phyloP scores from a whole-genome alignment of 2,888 invertebrate species.

The Epinotia brunnichana region DNA sequence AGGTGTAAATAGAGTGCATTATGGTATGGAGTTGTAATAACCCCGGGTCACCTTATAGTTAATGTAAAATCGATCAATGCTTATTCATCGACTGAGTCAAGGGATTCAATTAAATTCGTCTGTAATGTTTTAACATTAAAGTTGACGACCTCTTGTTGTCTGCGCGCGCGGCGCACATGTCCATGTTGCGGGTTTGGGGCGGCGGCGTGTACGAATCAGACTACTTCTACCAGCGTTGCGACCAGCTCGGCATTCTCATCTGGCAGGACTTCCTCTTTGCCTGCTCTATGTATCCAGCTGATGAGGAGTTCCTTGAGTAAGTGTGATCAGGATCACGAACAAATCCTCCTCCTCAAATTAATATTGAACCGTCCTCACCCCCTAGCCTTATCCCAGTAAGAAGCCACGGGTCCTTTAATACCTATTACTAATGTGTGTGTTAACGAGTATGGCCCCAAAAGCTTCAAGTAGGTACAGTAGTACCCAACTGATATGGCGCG shows the following conservation, averaged over 20 bases:
- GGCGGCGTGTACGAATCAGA: conserved; percentile 98
- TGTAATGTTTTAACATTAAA: conserved; percentile 46
- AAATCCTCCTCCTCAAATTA: too few species aligned
- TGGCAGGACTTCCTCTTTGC: conserved; percentile 99
- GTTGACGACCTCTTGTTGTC: conserved; percentile 87
- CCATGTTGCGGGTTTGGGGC: conserved; percentile 98
- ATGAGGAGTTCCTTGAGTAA: conserved; percentile 87
- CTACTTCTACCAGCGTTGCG: conserved; percentile 93
- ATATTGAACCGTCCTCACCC: too few species aligned
- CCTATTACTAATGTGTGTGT: too few species aligned
- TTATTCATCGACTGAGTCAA: too few species aligned
- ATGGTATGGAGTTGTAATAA: not conserved
- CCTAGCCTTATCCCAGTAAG: too few species aligned
- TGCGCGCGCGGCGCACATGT: conserved; percentile 92
- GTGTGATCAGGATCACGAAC: too few species aligned
- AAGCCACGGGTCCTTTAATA: too few species aligned
- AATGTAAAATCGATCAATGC: not conserved
- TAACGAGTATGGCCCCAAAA: too few species aligned
- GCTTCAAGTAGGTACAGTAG: too few species aligned
- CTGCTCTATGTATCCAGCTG: conserved; percentile 95
- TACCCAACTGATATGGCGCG: too few species aligned
- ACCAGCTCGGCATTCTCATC: conserved; percentile 94
- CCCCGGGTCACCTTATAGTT: too few species aligned
- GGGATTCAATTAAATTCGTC: too few species aligned
- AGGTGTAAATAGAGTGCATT: not conserved